phyloP scores from a whole-genome alignment of 1,140 invertebrate genomes.

The Rhagoletis pomonella region DNA sequence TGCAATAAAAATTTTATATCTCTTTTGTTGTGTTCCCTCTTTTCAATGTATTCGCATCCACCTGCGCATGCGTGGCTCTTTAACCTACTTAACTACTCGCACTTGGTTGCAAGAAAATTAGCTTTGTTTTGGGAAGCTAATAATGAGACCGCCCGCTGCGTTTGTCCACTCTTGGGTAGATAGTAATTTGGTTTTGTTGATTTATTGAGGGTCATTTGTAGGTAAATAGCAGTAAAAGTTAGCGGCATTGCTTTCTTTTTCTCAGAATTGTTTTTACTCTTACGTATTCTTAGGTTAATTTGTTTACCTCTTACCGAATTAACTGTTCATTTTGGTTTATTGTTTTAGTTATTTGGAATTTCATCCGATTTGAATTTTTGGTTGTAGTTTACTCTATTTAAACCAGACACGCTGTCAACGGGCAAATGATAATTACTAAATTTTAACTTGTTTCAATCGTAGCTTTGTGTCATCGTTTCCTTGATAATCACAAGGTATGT shows the following conservation, averaged over 20 bases:
- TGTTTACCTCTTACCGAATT: not conserved
- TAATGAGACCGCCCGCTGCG: slow-evolving; percentile 4
- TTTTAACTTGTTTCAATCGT: too few species aligned
- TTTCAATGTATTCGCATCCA: not conserved
- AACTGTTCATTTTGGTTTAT: not conserved
- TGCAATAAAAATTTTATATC: not conserved
- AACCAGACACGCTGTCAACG: too few species aligned
- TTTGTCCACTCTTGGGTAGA: slow-evolving; percentile 2
- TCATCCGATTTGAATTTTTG: too few species aligned
- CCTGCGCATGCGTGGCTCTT: slow-evolving; percentile 18
- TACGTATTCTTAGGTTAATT: not conserved
- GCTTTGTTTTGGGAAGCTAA: not conserved
- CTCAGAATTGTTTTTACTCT: not conserved
- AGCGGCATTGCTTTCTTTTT: not conserved
- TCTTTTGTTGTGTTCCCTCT: not conserved
- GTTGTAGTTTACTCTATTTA: too few species aligned
- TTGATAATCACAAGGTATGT: too few species aligned
- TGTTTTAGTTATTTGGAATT: too few species aligned
- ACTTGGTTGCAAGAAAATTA: not conserved
- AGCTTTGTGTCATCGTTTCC: too few species aligned
- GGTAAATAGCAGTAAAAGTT: not conserved
- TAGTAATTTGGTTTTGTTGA: not conserved
- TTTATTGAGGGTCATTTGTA: slow-evolving; percentile 27
- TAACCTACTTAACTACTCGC: not conserved
- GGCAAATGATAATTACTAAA: too few species aligned